Evolutionary conservation across 2,797 vertebrate genomes (phyloP).

Genomic region (Loris lydekkerianus): DNA sequence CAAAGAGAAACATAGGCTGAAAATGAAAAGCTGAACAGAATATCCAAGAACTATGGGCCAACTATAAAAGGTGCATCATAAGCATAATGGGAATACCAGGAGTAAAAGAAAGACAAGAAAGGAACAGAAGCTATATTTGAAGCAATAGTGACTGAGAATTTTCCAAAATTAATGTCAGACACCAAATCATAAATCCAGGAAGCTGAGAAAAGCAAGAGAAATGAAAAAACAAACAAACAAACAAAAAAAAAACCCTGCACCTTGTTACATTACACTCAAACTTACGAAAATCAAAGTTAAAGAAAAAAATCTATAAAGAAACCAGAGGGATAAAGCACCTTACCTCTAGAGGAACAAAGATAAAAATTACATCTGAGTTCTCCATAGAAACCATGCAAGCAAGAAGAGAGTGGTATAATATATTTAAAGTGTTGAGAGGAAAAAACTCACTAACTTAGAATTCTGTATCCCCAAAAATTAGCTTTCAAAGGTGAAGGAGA

Average conservation of each 20-base stretch:
- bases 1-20: too few species aligned
- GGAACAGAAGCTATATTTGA: too few species aligned
- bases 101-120: too few species aligned
- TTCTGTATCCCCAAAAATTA: conserved; percentile 17
- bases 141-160: too few species aligned
- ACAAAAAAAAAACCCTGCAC: too few species aligned
- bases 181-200: too few species aligned
- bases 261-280: too few species aligned
- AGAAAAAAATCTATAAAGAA: not conserved
- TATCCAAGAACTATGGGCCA: too few species aligned
- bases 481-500: not conserved
- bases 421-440: not conserved
- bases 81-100: too few species aligned
- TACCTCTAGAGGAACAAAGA: not conserved
- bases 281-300: too few species aligned
- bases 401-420: not conserved
- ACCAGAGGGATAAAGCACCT: not conserved
- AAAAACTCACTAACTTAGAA: not conserved
- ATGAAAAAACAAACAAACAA: not conserved
- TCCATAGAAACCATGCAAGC: not conserved
- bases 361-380: conserved; percentile 10
- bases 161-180: too few species aligned
- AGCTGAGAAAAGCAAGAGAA: not conserved
- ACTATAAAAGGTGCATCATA: too few species aligned
- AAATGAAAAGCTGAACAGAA: not conserved